Percentiles rank a stretch among this genome's conserved stretches.
These are phyloP conservation scores for Pseudococcus viburni DNA, from an alignment of 2,888 invertebrate genomes.

Conservation along the genomic window DNA sequence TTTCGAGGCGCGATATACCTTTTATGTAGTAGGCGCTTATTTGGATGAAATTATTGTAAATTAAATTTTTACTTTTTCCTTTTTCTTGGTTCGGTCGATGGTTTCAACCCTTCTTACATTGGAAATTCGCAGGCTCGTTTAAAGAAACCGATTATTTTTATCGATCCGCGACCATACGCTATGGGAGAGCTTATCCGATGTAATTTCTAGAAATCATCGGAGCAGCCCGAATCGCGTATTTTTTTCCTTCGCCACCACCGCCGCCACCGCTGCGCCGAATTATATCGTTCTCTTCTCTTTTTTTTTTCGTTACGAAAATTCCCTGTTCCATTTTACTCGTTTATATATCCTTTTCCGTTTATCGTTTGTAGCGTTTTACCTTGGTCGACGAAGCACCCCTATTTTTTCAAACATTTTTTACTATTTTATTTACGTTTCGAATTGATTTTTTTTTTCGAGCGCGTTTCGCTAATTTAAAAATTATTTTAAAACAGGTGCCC, in stretches of 20 bases:
- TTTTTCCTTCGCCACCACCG: not conserved
- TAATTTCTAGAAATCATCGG: constrained; percentile 43
- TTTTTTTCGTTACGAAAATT: not conserved
- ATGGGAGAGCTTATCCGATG: constrained; percentile 47
- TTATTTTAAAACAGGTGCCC: constrained; percentile 1
- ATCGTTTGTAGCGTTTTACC: not conserved
- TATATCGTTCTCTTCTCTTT: constrained; percentile 5
- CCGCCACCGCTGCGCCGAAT: not conserved
- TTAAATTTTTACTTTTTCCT: constrained; percentile 26
- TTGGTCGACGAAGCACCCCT: not conserved
- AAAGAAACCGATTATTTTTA: constrained; percentile 47
- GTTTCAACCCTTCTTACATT: not conserved
- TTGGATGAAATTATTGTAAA: constrained; percentile 46
- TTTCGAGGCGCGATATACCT: constrained; percentile 8
- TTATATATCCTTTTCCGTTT: constrained; percentile 34
- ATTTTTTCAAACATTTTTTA: constrained; percentile 38
- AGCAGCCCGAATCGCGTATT: constrained; percentile 38
- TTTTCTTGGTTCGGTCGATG: not conserved
- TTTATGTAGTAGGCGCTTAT: constrained; percentile 9
- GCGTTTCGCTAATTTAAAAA: constrained; percentile 36
- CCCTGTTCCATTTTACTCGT: not conserved
- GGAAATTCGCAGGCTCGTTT: constrained; percentile 11
- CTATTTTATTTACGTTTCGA: constrained; percentile 47
- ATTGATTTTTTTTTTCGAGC: constrained; percentile 20
- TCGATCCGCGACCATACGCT: constrained; percentile 38